These are phyloP conservation scores for Rhamphomyia laevipes DNA, from an alignment of 2,888 invertebrate species.

Conservation along the genomic window DNA sequence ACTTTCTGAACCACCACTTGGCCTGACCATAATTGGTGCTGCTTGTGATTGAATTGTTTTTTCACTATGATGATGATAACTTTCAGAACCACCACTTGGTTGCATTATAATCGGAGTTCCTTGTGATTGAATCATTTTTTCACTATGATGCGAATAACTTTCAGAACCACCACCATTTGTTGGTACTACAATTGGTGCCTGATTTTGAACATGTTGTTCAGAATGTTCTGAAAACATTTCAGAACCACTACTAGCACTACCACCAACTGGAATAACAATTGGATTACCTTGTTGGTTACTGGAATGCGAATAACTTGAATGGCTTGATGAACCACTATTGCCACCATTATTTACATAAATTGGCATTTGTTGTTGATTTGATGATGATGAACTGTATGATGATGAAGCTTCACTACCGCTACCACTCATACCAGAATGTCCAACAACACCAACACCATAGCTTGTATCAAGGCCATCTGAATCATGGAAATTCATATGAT, in stretches of 20 bases:
- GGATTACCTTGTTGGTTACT: slow-evolving; percentile 14
- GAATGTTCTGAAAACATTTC: slow-evolving; percentile 15
- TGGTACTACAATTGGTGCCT: slow-evolving; percentile 15
- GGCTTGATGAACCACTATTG: slow-evolving; percentile 11
- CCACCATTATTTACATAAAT: too few species aligned
- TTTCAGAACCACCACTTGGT: slow-evolving; percentile 23
- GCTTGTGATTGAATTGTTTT: slow-evolving; percentile 22
- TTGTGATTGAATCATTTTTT: slow-evolving; percentile 18
- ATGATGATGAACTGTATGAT: slow-evolving; percentile 18
- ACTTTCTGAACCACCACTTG: slow-evolving; percentile 19
- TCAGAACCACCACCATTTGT: slow-evolving; percentile 14
- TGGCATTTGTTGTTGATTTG: slow-evolving; percentile 5
- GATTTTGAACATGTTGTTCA: slow-evolving; percentile 16
- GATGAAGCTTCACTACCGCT: slow-evolving; percentile 3
- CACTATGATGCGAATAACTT: slow-evolving; percentile 15
- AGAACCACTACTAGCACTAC: slow-evolving; percentile 17
- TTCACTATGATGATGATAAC: slow-evolving; percentile 25
- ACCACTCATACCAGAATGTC: slow-evolving; percentile 1
- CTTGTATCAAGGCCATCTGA: too few species aligned
- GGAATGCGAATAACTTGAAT: slow-evolving; percentile 18
- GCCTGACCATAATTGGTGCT: too few species aligned
- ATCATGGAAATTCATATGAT: too few species aligned
- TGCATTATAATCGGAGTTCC: slow-evolving; percentile 16
- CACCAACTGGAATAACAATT: slow-evolving; percentile 20
- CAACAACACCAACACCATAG: background rate